A percentile compares a stretch with the other conserved stretches of the same genome.
These are phyloP conservation scores for Ifrita kowaldi DNA, from an alignment of 2,113 vertebrate species.

Conservation along the genomic window DNA sequence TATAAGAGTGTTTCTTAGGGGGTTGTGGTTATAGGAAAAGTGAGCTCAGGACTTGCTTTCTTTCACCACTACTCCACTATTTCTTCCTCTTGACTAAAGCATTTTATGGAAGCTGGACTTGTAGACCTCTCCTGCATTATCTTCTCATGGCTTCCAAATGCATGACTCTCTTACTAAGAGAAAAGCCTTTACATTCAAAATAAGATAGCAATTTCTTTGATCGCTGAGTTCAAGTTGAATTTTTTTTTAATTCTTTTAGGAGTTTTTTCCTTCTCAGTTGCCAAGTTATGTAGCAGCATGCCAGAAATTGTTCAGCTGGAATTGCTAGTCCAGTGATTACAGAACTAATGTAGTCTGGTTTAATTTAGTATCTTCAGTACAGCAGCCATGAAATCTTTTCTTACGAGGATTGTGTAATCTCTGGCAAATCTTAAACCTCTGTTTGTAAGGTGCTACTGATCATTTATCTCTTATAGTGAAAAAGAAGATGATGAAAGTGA, in stretches of 20 bases:
- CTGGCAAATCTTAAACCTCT: background rate
- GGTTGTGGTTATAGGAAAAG: background rate
- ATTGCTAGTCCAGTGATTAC: background rate
- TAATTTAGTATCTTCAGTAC: background rate
- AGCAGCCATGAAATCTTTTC: background rate
- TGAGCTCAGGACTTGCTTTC: background rate
- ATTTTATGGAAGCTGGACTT: background rate
- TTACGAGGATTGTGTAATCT: background rate
- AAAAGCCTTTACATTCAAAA: background rate
- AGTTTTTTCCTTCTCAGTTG: background rate
- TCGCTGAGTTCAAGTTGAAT: background rate
- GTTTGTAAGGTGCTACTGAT: background rate
- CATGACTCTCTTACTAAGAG: background rate
- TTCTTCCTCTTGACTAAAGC: background rate
- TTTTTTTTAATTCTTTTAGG: background rate
- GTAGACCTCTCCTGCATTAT: background rate
- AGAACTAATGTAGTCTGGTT: background rate
- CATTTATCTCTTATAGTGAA: slow-evolving; percentile 74
- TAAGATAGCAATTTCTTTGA: background rate
- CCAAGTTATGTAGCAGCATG: background rate
- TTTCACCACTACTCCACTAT: background rate
- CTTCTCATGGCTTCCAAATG: background rate
- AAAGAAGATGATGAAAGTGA: slow-evolving; percentile 94
- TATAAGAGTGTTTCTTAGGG: background rate
- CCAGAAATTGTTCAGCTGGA: background rate